Evolutionary conservation across 1,140 invertebrate genomes (phyloP).

Genomic region (Drosophila miranda): DNA sequence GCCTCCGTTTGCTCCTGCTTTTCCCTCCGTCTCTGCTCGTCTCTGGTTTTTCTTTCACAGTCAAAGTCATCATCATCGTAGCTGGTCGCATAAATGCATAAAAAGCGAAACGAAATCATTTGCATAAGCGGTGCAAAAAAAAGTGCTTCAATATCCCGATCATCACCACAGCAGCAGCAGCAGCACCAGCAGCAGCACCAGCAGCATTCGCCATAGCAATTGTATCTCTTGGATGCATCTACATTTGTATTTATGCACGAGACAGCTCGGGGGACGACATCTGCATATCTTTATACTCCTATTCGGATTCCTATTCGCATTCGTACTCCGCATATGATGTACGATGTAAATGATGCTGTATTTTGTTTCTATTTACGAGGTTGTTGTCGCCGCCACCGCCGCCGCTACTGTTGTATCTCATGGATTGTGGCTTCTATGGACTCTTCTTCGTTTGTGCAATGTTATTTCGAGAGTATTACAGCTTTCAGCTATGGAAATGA

Average conservation of each 20-base stretch:
- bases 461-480: too few species aligned
- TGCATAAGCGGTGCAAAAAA: slow-evolving; percentile 50
- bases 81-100: slow-evolving; percentile 65
- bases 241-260: slow-evolving; percentile 52
- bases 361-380: slow-evolving; percentile 20
- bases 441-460: too few species aligned
- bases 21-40: too few species aligned
- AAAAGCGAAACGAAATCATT: slow-evolving; percentile 50
- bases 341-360: background rate
- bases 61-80: slow-evolving; percentile 20
- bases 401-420: background rate
- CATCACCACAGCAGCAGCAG: slow-evolving; percentile 7
- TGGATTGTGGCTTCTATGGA: too few species aligned
- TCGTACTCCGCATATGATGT: slow-evolving; percentile 3
- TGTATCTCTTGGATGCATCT: slow-evolving; percentile 22
- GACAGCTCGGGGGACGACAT: slow-evolving; percentile 20
- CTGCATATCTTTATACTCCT: slow-evolving; percentile 2
- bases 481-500: too few species aligned
- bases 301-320: background rate
- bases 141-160: slow-evolving; percentile 24
- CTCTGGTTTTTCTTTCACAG: slow-evolving; percentile 1
- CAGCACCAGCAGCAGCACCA: slow-evolving; percentile 3
- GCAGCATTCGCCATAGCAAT: slow-evolving; percentile 27
- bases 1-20: too few species aligned
- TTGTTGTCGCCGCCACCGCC: background rate